Percentiles rank a stretch among this genome's conserved stretches.
Evolutionary conservation across 2,888 invertebrate species (phyloP).

Genomic region (Camponotus fellah): DNA sequence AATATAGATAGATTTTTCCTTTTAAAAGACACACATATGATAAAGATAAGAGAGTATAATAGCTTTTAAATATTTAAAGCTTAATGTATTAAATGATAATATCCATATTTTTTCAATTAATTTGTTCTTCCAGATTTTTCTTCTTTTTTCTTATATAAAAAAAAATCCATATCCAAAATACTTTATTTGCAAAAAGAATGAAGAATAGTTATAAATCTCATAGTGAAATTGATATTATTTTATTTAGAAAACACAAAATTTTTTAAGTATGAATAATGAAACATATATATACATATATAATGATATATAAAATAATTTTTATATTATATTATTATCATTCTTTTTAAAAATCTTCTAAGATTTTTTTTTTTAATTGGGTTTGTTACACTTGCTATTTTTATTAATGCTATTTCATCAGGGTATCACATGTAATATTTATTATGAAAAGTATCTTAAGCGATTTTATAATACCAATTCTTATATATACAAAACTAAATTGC

Average conservation of each 20-base stretch:
- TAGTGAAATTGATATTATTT: neutral
- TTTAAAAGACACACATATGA: conserved; percentile 13
- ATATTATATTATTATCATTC: neutral
- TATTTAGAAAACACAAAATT: neutral
- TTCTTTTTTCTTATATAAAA: neutral
- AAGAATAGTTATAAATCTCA: neutral
- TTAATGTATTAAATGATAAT: conserved; percentile 34
- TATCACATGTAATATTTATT: conserved; percentile 3
- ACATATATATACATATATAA: neutral
- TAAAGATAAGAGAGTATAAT: conserved; percentile 12
- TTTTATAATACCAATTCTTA: neutral
- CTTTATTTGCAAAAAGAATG: neutral
- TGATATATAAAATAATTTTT: neutral
- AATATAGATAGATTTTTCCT: conserved; percentile 35
- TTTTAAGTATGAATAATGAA: neutral
- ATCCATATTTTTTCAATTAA: conserved; percentile 9
- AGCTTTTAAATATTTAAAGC: conserved; percentile 45
- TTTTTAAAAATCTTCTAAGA: neutral
- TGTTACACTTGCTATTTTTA: neutral
- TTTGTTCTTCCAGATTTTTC: conserved; percentile 32
- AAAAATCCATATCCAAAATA: neutral
- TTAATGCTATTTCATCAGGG: neutral
- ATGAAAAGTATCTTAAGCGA: conserved; percentile 1
- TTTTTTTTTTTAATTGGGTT: neutral
- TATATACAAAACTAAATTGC: neutral